These are phyloP conservation scores for Apodemus sylvaticus DNA, from an alignment of 2,113 vertebrate species.

Conservation along the genomic window DNA sequence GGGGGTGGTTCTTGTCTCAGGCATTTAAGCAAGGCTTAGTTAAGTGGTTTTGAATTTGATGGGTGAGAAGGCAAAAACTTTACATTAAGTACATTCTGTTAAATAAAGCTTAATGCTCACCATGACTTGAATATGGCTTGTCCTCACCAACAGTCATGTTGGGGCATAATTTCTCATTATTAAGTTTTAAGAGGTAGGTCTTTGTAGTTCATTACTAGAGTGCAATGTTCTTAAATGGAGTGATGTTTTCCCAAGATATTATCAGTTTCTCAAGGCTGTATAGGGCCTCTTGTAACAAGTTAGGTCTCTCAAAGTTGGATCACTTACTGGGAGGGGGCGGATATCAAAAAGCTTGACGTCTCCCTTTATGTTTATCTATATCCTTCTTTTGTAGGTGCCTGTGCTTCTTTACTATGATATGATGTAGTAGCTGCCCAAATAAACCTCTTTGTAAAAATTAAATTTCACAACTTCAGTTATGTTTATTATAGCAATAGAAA, in stretches of 20 bases:
- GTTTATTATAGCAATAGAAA: background rate
- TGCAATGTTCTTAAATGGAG: background rate
- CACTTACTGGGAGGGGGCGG: background rate
- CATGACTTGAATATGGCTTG: background rate
- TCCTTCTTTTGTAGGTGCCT: background rate
- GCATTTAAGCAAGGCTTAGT: background rate
- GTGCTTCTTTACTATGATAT: background rate
- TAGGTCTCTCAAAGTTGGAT: background rate
- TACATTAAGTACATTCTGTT: background rate
- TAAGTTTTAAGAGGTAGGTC: background rate
- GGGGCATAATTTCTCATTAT: background rate
- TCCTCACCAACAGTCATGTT: background rate
- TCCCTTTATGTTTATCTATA: background rate
- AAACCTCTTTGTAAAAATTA: background rate
- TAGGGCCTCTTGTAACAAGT: background rate
- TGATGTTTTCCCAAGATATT: background rate
- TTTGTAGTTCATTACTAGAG: background rate
- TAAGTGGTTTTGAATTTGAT: slow-evolving; percentile 52
- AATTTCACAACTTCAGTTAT: background rate
- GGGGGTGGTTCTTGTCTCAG: background rate
- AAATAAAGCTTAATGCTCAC: background rate
- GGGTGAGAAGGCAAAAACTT: background rate
- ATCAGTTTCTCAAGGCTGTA: background rate
- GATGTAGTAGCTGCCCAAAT: background rate
- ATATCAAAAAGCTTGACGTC: background rate